These are phyloP conservation scores for Auanema sp. DNA, from an alignment of 2,888 invertebrate species.

Conservation along the genomic window DNA sequence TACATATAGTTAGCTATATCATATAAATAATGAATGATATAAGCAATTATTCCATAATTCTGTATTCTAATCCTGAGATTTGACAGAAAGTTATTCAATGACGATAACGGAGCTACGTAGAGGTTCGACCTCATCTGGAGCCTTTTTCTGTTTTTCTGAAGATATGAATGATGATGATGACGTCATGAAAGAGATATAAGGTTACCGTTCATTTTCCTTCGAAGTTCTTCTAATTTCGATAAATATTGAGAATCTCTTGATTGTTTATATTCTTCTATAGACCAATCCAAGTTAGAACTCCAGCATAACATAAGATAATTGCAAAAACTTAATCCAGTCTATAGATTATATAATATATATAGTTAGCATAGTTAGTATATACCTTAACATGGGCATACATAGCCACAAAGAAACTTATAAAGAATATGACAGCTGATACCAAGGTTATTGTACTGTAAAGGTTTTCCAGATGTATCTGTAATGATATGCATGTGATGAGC, in stretches of 20 bases:
- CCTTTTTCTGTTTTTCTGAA: slow-evolving; percentile 49
- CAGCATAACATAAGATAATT: slow-evolving; percentile 47
- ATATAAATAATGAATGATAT: too few relatives aligned
- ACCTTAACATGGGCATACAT: slow-evolving; percentile 70
- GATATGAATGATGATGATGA: slow-evolving; percentile 1
- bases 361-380: background rate
- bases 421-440: slow-evolving; percentile 69
- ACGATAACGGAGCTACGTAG: slow-evolving; percentile 46
- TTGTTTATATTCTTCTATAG: slow-evolving; percentile 49
- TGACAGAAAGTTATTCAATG: slow-evolving; percentile 29
- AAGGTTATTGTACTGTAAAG: slow-evolving; percentile 67
- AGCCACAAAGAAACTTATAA: slow-evolving; percentile 69
- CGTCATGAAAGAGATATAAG: background rate
- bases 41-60: too few relatives aligned
- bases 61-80: too few relatives aligned
- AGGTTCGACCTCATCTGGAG: slow-evolving; percentile 46
- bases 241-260: slow-evolving; percentile 46
- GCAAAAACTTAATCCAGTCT: slow-evolving; percentile 48
- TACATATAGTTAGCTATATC: too few relatives aligned
- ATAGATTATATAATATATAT: slow-evolving; percentile 17
- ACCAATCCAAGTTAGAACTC: slow-evolving; percentile 54
- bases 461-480: slow-evolving; percentile 27
- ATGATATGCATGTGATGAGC: background rate
- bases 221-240: slow-evolving; percentile 45
- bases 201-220: slow-evolving; percentile 45